These are phyloP conservation scores for Ruditapes philippinarum DNA, from an alignment of 1,140 invertebrate genomes.

Conservation along the genomic window DNA sequence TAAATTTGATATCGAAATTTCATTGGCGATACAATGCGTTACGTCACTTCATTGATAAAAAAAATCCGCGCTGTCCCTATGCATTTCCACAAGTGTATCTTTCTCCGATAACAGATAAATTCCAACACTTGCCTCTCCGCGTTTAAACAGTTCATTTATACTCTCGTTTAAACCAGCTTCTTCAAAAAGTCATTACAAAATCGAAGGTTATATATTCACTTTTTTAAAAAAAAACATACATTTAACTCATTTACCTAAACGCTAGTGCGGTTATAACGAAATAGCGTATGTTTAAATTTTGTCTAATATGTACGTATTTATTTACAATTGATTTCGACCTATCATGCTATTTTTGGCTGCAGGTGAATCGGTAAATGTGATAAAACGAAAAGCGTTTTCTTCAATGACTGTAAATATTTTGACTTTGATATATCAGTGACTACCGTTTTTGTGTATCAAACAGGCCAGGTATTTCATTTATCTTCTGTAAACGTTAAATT, in stretches of 20 bases:
- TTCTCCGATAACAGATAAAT: neutral
- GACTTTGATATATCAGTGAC: slow-evolving; percentile 14
- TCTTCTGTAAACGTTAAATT: slow-evolving; percentile 14
- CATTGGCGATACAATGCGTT: slow-evolving; percentile 14
- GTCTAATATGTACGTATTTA: neutral
- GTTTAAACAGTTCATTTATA: neutral
- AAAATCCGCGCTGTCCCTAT: neutral
- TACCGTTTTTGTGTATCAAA: slow-evolving; percentile 1
- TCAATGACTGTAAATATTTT: slow-evolving; percentile 34
- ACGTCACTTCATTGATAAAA: slow-evolving; percentile 45
- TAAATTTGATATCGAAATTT: slow-evolving; percentile 41
- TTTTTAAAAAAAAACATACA: too few species aligned
- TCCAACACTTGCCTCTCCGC: neutral
- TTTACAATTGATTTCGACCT: slow-evolving; percentile 16
- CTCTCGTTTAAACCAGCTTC: neutral
- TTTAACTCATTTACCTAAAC: too few species aligned
- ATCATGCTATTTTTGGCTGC: slow-evolving; percentile 3
- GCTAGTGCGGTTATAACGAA: neutral
- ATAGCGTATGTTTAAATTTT: neutral
- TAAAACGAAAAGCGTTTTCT: slow-evolving; percentile 21
- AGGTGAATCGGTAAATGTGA: slow-evolving; percentile 7
- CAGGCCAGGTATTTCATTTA: slow-evolving; percentile 4
- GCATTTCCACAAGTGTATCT: neutral
- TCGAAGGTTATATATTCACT: neutral
- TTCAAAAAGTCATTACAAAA: neutral